phyloP scores from a whole-genome alignment of 2,113 vertebrate species.

The Hyperopisus bebe region DNA sequence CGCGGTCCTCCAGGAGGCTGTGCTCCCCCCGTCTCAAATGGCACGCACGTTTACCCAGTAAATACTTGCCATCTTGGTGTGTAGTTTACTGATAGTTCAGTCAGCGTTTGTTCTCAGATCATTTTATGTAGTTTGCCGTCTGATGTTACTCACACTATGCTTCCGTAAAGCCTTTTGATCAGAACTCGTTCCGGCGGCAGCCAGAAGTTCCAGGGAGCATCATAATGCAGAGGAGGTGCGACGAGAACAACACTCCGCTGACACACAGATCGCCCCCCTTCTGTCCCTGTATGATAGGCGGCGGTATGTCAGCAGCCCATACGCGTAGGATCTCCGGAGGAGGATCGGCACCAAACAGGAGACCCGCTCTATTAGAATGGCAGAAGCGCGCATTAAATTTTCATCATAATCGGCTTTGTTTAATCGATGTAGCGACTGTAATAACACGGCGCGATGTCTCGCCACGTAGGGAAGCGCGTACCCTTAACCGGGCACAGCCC shows the following conservation, averaged over 20 bases:
- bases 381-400: constrained; percentile 80
- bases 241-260: constrained; percentile 68
- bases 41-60: not conserved
- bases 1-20: not conserved
- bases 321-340: not conserved
- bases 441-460: constrained; percentile 57
- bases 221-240: constrained; percentile 54
- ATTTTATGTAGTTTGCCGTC: not conserved
- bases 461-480: constrained; percentile 35
- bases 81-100: not conserved
- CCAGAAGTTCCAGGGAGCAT: constrained; percentile 60
- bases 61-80: not conserved
- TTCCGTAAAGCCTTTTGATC: constrained; percentile 28
- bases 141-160: not conserved
- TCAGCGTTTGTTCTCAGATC: not conserved
- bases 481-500: constrained; percentile 48
- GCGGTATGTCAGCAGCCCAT: not conserved
- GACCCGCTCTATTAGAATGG: constrained; percentile 70
- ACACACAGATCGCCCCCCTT: constrained; percentile 62
- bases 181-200: constrained; percentile 58
- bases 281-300: constrained; percentile 50
- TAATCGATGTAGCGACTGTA: constrained; percentile 85
- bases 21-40: not conserved
- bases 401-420: constrained; percentile 85
- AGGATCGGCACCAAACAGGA: constrained; percentile 74